Evolutionary conservation across 1,140 invertebrate species (phyloP).

Genomic region (Adelges cooleyi): DNA sequence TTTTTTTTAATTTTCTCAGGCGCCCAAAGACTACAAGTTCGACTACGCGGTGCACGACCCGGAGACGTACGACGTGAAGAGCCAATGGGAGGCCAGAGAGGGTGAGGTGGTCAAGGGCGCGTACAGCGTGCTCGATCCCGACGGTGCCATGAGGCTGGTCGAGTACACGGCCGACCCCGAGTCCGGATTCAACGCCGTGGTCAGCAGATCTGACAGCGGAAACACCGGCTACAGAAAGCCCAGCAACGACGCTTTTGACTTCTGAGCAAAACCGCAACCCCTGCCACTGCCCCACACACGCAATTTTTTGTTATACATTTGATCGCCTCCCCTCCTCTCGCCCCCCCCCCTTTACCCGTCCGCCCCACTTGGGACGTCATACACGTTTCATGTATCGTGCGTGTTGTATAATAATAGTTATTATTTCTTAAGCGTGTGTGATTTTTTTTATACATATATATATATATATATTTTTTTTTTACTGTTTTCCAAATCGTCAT

Average conservation of each 20-base stretch:
- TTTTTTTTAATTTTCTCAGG: too few relatives aligned
- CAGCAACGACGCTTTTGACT: conserved; percentile 2
- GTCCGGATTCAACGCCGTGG: conserved; percentile 41
- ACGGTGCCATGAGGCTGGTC: conserved; percentile 41
- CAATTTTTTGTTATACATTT: not conserved
- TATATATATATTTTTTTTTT: too few relatives aligned
- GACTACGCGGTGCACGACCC: conserved; percentile 47
- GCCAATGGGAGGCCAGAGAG: conserved; percentile 42
- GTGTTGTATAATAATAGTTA: too few relatives aligned
- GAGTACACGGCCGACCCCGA: conserved; percentile 41
- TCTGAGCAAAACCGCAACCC: not conserved
- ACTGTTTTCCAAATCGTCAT: too few relatives aligned
- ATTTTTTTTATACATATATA: too few relatives aligned
- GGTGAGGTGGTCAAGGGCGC: conserved; percentile 43
- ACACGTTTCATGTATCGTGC: too few relatives aligned
- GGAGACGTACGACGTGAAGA: conserved; percentile 44
- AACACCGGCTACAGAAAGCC: conserved; percentile 14
- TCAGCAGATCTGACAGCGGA: conserved; percentile 36
- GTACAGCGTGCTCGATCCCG: conserved; percentile 43
- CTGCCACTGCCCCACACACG: too few relatives aligned
- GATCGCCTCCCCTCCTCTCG: not conserved
- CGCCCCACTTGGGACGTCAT: too few relatives aligned
- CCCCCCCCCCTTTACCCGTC: not conserved
- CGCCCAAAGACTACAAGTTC: conserved; percentile 42
- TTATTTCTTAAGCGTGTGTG: too few relatives aligned